phyloP scores from a whole-genome alignment of 1,140 invertebrate species.

The Sarcophaga peregrina region DNA sequence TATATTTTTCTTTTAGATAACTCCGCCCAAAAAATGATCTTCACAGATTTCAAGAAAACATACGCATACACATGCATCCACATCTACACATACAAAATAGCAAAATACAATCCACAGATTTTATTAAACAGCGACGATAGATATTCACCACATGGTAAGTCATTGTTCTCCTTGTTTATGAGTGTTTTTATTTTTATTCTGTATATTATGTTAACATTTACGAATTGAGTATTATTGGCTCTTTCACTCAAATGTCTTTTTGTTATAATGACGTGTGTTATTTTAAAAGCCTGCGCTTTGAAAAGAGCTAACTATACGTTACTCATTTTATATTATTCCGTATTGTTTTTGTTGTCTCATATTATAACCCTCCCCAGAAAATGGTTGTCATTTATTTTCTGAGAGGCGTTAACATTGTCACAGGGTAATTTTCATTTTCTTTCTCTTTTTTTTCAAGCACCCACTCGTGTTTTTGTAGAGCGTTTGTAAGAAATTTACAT shows the following conservation, averaged over 20 bases:
- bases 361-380: slow-evolving; percentile 38
- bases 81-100: too few relatives aligned
- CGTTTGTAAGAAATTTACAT: too few relatives aligned
- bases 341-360: not conserved
- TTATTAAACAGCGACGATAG: too few relatives aligned
- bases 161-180: too few relatives aligned
- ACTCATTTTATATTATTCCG: not conserved
- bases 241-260: not conserved
- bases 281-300: not conserved
- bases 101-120: too few relatives aligned
- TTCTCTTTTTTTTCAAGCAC: not conserved
- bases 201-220: too few relatives aligned
- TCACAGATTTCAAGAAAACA: too few relatives aligned
- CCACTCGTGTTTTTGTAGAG: not conserved
- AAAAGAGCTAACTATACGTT: slow-evolving; percentile 20
- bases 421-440: not conserved
- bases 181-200: too few relatives aligned
- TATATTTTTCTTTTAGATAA: not conserved
- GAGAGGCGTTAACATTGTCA: slow-evolving; percentile 28
- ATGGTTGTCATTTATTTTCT: slow-evolving; percentile 26
- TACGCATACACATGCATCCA: too few relatives aligned
- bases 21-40: not conserved
- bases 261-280: not conserved
- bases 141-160: too few relatives aligned
- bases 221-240: not conserved